These are phyloP conservation scores for Oryctes rhinoceros DNA, from an alignment of 1,140 invertebrate genomes.

Conservation along the genomic window DNA sequence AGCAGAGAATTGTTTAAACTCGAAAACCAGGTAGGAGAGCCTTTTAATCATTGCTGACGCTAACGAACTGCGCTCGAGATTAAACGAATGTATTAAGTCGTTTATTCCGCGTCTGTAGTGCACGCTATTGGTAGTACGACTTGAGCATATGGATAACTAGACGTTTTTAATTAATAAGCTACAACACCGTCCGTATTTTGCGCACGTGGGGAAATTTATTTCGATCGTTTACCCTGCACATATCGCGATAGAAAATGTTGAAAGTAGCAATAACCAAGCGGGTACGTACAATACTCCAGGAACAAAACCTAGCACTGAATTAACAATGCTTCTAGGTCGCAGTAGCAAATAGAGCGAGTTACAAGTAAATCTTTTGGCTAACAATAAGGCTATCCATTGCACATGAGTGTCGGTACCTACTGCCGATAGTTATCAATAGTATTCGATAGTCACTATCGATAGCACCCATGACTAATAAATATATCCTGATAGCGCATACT, in stretches of 20 bases:
- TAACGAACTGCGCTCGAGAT: slow-evolving; percentile 44
- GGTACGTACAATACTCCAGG: too few relatives aligned
- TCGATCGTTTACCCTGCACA: background rate
- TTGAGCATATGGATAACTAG: slow-evolving; percentile 26
- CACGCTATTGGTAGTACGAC: slow-evolving; percentile 42
- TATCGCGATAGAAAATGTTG: background rate
- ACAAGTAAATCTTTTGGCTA: too few relatives aligned
- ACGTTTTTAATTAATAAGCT: slow-evolving; percentile 42
- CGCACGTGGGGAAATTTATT: background rate
- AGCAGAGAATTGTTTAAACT: slow-evolving; percentile 40
- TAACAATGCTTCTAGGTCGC: too few relatives aligned
- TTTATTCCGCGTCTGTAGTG: slow-evolving; percentile 42
- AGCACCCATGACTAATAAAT: too few relatives aligned
- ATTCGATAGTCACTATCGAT: too few relatives aligned
- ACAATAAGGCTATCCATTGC: too few relatives aligned
- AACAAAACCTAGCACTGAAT: too few relatives aligned
- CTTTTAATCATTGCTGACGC: slow-evolving; percentile 45
- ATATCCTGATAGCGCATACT: too few relatives aligned
- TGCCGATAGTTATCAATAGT: too few relatives aligned
- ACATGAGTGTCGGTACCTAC: too few relatives aligned
- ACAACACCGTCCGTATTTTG: slow-evolving; percentile 12
- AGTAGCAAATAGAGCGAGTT: too few relatives aligned
- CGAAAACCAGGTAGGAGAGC: background rate
- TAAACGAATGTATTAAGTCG: slow-evolving; percentile 46
- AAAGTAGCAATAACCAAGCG: too few relatives aligned